Percentiles rank a stretch among this genome's conserved stretches.
Conservation (phyloP, 2,888 invertebrate genomes). For the Rhagonycha lutea region DNA sequence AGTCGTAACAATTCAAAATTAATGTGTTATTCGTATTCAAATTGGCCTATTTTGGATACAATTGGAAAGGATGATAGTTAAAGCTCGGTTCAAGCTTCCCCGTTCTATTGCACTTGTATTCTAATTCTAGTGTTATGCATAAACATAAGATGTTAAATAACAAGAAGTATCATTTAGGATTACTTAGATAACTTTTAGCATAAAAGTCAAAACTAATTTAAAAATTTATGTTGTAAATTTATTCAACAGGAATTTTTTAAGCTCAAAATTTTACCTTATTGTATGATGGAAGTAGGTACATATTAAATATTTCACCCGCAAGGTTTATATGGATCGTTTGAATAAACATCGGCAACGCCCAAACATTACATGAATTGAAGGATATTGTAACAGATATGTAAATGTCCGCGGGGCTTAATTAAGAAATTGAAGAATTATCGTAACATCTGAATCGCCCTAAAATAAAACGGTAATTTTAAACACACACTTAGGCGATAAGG, state of each 20-base stretch:
- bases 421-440: slow-evolving; percentile 36
- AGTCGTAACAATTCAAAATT: slow-evolving; percentile 41
- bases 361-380: neutral
- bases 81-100: slow-evolving; percentile 36
- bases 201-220: neutral
- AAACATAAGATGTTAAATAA: slow-evolving; percentile 33
- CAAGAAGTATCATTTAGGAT: slow-evolving; percentile 10
- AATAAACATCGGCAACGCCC: neutral
- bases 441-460: slow-evolving; percentile 13
- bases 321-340: neutral
- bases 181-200: neutral
- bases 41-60: slow-evolving; percentile 41
- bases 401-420: slow-evolving; percentile 26
- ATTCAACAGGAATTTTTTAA: neutral
- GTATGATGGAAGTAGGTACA: neutral
- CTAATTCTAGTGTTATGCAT: slow-evolving; percentile 37
- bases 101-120: slow-evolving; percentile 39
- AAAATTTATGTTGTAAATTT: neutral
- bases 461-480: slow-evolving; percentile 14
- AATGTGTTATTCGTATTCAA: slow-evolving; percentile 47
- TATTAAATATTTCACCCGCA: neutral
- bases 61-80: slow-evolving; percentile 38
- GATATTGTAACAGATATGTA: slow-evolving; percentile 35
- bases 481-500: slow-evolving; percentile 6
- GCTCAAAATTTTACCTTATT: neutral